Evolutionary conservation across 2,888 invertebrate species (phyloP), one percentile per base, ranked within the genome.

Genomic region (Bellardia bayeri): DNA sequence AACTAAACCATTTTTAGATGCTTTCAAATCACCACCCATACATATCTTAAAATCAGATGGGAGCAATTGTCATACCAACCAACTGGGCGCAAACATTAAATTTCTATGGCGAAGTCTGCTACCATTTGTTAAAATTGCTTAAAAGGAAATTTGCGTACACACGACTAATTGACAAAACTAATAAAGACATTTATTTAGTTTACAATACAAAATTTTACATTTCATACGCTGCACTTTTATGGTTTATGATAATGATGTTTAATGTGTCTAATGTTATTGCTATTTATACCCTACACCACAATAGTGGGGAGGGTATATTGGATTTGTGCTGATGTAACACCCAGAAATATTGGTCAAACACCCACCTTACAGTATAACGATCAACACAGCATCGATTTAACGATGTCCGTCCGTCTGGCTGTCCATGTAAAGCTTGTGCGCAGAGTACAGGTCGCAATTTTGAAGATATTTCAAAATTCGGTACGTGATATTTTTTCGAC

Each of bases 181-280:
- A 83, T 71, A 64, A 40, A 83, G 71, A 78, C 64, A 78, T 83
- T 63, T 76, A 76, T 54, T 71, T 83, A 49, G 9, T 58, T 56
- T 69, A 42, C 40, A 63, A 42, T 61, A 42, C 9, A 33, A 76
- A 69, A 45, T 78, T 71, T 63, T 30, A 7, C 45, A 56, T 71
- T 63, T 69, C 16, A 63, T 45, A 14, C 16, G n/a, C 16, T 56
- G 49, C n/a, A 30, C 68, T 16, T 51, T 69, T 86, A 78, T 78
- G 78, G 86, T 49, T 79, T 64, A 64, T 82, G 74, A 68, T 86
- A 86, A 86, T 82, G 78, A 82, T 74, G 76, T 82, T 45, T 42
- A 68, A 54, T 49, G 5, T 37, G 23, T 23, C 56, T 37, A 16
- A 69, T 58, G 64, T 6, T 79, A 54, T 66, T 72, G 58, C 49